A percentile compares a stretch with the other conserved stretches of the same genome.
These are phyloP conservation scores for Pogonocherus hispidulus DNA, from an alignment of 2,888 invertebrate genomes.

Conservation along the genomic window DNA sequence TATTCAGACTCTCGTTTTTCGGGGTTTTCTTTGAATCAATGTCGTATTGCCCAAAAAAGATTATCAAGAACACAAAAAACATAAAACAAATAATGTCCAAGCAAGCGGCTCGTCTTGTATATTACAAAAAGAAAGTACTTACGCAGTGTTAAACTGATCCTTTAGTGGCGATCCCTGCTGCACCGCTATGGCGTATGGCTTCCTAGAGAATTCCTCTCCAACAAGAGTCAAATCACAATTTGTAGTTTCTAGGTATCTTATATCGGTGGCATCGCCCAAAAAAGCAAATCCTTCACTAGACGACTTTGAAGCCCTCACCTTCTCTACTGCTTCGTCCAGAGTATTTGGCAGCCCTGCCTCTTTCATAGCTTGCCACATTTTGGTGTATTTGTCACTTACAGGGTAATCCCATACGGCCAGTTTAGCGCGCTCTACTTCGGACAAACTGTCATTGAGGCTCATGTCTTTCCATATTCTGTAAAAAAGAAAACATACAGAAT, in stretches of 20 bases:
- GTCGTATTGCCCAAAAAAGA: too few relatives aligned
- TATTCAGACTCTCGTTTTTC: too few relatives aligned
- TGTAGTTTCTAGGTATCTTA: slow-evolving; percentile 80
- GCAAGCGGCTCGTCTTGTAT: neutral
- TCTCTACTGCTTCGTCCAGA: slow-evolving; percentile 83
- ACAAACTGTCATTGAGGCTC: slow-evolving; percentile 93
- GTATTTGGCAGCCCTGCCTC: slow-evolving; percentile 85
- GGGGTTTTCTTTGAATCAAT: too few relatives aligned
- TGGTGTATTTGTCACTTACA: slow-evolving; percentile 97
- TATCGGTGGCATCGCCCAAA: slow-evolving; percentile 89
- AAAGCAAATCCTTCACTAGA: slow-evolving; percentile 75
- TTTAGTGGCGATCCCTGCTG: slow-evolving; percentile 95
- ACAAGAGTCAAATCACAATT: slow-evolving; percentile 93
- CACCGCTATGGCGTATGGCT: slow-evolving; percentile 97
- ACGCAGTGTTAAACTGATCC: slow-evolving; percentile 96
- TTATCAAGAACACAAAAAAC: too few relatives aligned
- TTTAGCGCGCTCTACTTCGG: slow-evolving; percentile 91
- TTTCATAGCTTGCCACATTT: slow-evolving; percentile 97
- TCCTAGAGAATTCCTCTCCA: slow-evolving; percentile 96
- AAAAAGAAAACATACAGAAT: slow-evolving; percentile 38
- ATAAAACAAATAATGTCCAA: too few relatives aligned
- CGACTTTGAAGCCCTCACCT: slow-evolving; percentile 77
- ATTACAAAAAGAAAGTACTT: slow-evolving; percentile 66
- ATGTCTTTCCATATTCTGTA: slow-evolving; percentile 97
- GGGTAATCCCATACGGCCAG: slow-evolving; percentile 99